A percentile compares a stretch with the other conserved stretches of the same genome.
Conservation (phyloP, 2,113 vertebrate genomes). For the Brachyhypopomus gauderio region DNA sequence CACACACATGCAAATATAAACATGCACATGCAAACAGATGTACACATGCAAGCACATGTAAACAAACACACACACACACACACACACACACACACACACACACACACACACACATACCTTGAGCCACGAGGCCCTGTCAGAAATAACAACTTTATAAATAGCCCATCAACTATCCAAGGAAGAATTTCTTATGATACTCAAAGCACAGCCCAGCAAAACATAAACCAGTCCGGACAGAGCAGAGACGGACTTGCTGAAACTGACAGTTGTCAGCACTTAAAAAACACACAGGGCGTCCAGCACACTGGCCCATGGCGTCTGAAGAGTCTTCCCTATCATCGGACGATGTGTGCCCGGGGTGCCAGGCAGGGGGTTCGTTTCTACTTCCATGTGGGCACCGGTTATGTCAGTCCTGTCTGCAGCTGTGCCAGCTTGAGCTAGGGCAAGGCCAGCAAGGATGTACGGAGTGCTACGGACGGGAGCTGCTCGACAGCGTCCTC, state of each 20-base stretch:
- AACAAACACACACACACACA: constrained; percentile 28
- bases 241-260: background rate
- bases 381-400: constrained; percentile 62
- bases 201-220: background rate
- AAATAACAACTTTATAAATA: constrained; percentile 56
- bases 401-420: constrained; percentile 57
- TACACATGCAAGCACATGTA: constrained; percentile 16
- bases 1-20: too few species aligned
- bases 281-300: constrained; percentile 1
- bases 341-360: constrained; percentile 56
- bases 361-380: constrained; percentile 45
- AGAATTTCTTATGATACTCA: constrained; percentile 25
- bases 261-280: background rate
- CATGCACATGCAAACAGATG: background rate
- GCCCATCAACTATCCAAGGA: constrained; percentile 18
- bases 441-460: constrained; percentile 51
- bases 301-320: constrained; percentile 29
- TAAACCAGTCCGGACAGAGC: background rate
- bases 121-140: background rate
- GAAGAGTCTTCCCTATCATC: constrained; percentile 25
- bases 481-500: constrained; percentile 57
- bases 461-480: constrained; percentile 59
- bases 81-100: constrained; percentile 18
- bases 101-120: background rate
- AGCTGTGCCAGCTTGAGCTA: constrained; percentile 56